phyloP scores from a whole-genome alignment of 2,888 invertebrate genomes.

The Hypercompe scribonia region DNA sequence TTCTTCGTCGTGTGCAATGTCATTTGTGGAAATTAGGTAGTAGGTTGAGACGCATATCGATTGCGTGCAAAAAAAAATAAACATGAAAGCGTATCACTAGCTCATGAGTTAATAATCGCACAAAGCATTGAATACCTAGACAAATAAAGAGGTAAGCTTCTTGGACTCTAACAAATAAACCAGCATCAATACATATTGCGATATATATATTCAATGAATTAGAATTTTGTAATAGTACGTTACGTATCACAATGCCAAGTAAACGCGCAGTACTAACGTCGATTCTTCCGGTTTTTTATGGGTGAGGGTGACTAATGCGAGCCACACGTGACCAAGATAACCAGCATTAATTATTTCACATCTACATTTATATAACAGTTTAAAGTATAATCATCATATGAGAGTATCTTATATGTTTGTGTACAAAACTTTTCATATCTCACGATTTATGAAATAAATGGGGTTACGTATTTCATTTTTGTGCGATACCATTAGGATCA shows the following conservation, averaged over 20 bases:
- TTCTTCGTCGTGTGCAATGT: constrained; percentile 27
- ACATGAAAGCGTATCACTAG: not conserved
- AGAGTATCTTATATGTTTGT: not conserved
- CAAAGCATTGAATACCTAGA: not conserved
- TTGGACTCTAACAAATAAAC: not conserved
- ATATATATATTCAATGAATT: not conserved
- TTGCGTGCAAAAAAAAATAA: constrained; percentile 1
- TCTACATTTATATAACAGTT: not conserved
- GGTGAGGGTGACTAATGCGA: constrained; percentile 28
- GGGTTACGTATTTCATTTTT: not conserved
- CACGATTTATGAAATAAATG: not conserved
- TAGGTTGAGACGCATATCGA: constrained; percentile 21
- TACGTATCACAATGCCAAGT: constrained; percentile 5
- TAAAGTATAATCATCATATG: not conserved
- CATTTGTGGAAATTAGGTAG: constrained; percentile 35
- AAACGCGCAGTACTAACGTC: constrained; percentile 34
- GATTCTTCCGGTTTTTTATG: constrained; percentile 49
- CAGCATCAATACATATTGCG: not conserved
- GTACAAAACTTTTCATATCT: not conserved
- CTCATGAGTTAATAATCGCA: not conserved
- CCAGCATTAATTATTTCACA: constrained; percentile 12
- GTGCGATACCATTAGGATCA: not conserved
- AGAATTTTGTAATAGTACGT: not conserved
- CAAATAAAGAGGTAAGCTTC: not conserved
- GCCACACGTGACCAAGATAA: constrained; percentile 21